Percentiles rank a stretch among this genome's conserved stretches.
Evolutionary conservation across 2,888 invertebrate species (phyloP).

Genomic region (Acheta domesticus): DNA sequence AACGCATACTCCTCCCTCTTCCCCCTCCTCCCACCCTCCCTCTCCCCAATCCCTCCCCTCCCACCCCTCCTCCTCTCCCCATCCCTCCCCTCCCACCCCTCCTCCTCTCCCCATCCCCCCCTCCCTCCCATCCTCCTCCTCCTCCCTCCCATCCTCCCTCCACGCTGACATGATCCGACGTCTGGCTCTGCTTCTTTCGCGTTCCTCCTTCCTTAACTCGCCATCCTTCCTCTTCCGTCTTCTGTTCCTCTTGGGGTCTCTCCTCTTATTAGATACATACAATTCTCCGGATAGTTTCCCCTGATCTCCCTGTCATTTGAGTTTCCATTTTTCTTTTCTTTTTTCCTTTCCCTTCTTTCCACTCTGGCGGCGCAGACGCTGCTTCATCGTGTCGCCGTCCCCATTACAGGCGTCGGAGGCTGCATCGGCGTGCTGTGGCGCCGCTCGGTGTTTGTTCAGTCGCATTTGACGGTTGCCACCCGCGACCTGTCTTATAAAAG

Average conservation of each 20-base stretch:
- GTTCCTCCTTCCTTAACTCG: constrained; percentile 25
- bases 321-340: constrained; percentile 44
- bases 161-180: constrained; percentile 23
- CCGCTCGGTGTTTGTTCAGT: too few relatives aligned
- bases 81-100: constrained; percentile 29
- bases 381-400: too few relatives aligned
- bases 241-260: neutral
- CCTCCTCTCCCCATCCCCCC: constrained; percentile 26
- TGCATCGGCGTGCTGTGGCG: too few relatives aligned
- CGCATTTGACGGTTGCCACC: too few relatives aligned
- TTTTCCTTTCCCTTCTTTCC: constrained; percentile 39
- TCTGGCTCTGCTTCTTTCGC: constrained; percentile 25
- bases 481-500: too few relatives aligned
- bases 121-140: constrained; percentile 26
- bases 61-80: constrained; percentile 27
- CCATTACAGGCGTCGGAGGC: too few relatives aligned
- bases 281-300: neutral
- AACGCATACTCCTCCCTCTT: constrained; percentile 24
- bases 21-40: too few relatives aligned
- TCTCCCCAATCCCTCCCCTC: too few relatives aligned
- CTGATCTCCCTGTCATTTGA: constrained; percentile 29
- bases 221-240: constrained; percentile 30
- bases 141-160: constrained; percentile 29
- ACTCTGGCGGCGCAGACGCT: too few relatives aligned
- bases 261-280: neutral